Evolutionary conservation across 2,113 vertebrate species (phyloP).

Genomic region (Periophthalmodon schlosseri): DNA sequence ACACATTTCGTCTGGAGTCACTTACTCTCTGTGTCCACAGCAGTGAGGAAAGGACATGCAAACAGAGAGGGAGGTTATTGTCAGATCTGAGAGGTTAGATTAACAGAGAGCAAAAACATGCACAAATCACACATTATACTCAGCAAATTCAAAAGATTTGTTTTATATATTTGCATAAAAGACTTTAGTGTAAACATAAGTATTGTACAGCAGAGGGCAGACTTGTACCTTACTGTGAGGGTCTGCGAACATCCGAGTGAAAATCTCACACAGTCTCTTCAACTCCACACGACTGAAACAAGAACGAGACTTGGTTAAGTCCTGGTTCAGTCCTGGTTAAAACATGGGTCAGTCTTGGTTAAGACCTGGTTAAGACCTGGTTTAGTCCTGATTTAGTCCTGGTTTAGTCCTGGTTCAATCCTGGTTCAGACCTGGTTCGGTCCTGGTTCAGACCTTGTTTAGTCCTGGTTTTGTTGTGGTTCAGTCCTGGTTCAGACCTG

Average conservation of each 20-base stretch:
- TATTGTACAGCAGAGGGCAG: not conserved
- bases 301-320: conserved; percentile 17
- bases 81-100: conserved; percentile 44
- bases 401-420: too few species aligned
- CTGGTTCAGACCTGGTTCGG: too few species aligned
- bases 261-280: conserved; percentile 95
- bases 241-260: conserved; percentile 96
- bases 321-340: not conserved
- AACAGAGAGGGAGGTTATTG: conserved; percentile 36
- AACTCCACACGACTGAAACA: conserved; percentile 89
- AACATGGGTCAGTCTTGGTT: not conserved
- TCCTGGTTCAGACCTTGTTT: too few species aligned
- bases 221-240: conserved; percentile 90
- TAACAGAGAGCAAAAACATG: not conserved
- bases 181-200: too few species aligned
- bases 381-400: not conserved
- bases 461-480: too few species aligned
- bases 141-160: not conserved
- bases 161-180: not conserved
- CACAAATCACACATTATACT: not conserved
- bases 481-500: too few species aligned
- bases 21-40: conserved; percentile 73
- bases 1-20: not conserved
- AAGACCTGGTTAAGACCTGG: not conserved
- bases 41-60: conserved; percentile 50